Evolutionary conservation across 64 coral and sea anemone species (phyloP).

Genomic region (Actinia tenebrosa): DNA sequence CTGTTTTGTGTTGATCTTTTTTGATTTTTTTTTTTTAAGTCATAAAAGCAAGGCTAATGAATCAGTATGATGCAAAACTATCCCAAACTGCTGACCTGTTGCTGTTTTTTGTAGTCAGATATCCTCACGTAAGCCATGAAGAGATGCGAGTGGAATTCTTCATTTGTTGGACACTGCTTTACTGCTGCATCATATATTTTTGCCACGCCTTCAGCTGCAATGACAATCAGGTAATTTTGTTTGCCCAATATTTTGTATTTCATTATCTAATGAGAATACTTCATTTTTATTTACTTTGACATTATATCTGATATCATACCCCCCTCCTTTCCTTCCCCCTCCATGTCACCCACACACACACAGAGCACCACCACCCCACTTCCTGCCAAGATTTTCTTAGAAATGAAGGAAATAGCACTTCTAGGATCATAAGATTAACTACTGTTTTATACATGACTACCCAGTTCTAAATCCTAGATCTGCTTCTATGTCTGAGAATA

Average conservation of each 20-base stretch:
- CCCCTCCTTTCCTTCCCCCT: too few relatives aligned
- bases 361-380: too few relatives aligned
- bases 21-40: too few relatives aligned
- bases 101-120: slow-evolving; percentile 90
- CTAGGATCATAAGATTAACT: neutral
- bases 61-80: too few relatives aligned
- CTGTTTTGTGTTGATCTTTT: too few relatives aligned
- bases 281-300: neutral
- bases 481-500: too few relatives aligned
- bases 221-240: neutral
- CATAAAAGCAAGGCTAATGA: too few relatives aligned
- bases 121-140: slow-evolving; percentile 97
- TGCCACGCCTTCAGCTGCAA: slow-evolving; percentile 72
- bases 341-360: too few relatives aligned
- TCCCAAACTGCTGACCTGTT: slow-evolving; percentile 47
- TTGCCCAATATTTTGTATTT: neutral
- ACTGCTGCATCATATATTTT: slow-evolving; percentile 79
- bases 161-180: slow-evolving; percentile 46
- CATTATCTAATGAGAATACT: neutral
- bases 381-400: too few relatives aligned
- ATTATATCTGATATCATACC: too few relatives aligned
- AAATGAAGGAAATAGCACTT: too few relatives aligned
- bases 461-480: neutral
- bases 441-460: neutral
- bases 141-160: slow-evolving; percentile 84